These are phyloP conservation scores for Aphis craccivora DNA, from an alignment of 1,140 invertebrate species.

Conservation along the genomic window DNA sequence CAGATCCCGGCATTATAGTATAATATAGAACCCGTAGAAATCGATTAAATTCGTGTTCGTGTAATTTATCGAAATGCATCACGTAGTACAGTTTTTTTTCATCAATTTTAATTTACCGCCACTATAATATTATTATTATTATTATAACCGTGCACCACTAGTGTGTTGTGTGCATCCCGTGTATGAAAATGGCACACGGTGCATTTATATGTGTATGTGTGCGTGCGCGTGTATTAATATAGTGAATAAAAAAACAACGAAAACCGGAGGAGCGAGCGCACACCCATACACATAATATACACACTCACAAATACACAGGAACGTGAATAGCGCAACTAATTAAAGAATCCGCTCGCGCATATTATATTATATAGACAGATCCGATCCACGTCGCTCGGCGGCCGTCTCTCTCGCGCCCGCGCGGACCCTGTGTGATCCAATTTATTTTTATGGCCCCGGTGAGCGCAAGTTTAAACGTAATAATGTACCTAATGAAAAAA, in stretches of 20 bases:
- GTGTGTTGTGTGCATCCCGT: background rate
- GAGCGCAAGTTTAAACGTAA: background rate
- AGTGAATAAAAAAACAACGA: background rate
- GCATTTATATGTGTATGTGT: background rate
- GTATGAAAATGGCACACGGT: background rate
- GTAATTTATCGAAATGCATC: background rate
- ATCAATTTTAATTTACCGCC: constrained; percentile 32
- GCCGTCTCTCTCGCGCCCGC: background rate
- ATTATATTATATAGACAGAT: background rate
- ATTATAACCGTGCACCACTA: background rate
- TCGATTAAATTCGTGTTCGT: constrained; percentile 31
- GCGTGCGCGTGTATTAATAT: background rate
- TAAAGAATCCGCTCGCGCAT: constrained; percentile 32
- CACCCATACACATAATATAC: background rate
- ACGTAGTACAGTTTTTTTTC: background rate
- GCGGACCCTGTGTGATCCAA: constrained; percentile 40
- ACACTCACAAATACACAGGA: background rate
- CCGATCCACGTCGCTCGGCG: background rate
- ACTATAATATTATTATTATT: background rate
- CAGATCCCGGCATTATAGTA: background rate
- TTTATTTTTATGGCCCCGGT: constrained; percentile 55
- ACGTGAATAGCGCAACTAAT: constrained; percentile 37
- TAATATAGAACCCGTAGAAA: background rate
- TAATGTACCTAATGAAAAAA: constrained; percentile 15
- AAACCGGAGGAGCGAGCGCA: constrained; percentile 6